Evolutionary conservation across 2,113 vertebrate genomes (phyloP), one percentile per base, ranked within the genome.

Genomic region (Fulica atra): DNA sequence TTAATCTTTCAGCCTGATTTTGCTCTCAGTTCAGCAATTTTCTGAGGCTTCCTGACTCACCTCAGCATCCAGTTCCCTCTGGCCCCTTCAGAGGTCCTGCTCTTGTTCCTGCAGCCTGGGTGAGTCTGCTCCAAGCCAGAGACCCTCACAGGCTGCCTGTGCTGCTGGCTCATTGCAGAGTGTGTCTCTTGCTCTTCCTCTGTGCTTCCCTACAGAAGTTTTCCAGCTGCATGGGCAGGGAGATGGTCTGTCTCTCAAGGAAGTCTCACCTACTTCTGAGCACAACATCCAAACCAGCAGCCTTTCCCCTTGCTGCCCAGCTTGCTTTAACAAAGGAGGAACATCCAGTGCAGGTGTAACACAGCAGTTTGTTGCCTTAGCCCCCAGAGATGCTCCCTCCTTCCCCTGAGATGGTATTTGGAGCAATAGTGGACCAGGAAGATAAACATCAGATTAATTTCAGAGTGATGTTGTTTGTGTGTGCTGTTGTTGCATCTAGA

Each of bases 71-170:
- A 0, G 31, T 48, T 35, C 29, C 31, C 16, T 26, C 14, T 13
- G 13, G 26, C 13, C 19, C 12, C 42, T 29, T 19, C 0, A 0
- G 40, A 77, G 36, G 50, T 76, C 24, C 54, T 25, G 35, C 9
- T 38, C 24, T 73, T 0, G 0, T 16, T 84, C 38, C 56, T 28
- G 26, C 53, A 42, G 44, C 44, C 53, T 46, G 33, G 4, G 3
- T 38, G 69, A 33, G 51, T 33, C 66, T 83, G 24, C 46, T 70
- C 11, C 0, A 1, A 29, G 44, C 54, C 0, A 0, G 17, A 33
- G 38, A 28, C 29, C 21, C 48, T 77, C 21, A 16, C 31, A 25
- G 64, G 36, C 64, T 65, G 23, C 7, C 24, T 31, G 14, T 66
- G 65, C 66, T 69, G 59, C 28, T 29, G 29, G 2, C n/a, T 68